Percentiles rank a stretch among this genome's conserved stretches.
Evolutionary conservation across 1,140 invertebrate species (phyloP).

Genomic region (Druon quercuslanigerum): DNA sequence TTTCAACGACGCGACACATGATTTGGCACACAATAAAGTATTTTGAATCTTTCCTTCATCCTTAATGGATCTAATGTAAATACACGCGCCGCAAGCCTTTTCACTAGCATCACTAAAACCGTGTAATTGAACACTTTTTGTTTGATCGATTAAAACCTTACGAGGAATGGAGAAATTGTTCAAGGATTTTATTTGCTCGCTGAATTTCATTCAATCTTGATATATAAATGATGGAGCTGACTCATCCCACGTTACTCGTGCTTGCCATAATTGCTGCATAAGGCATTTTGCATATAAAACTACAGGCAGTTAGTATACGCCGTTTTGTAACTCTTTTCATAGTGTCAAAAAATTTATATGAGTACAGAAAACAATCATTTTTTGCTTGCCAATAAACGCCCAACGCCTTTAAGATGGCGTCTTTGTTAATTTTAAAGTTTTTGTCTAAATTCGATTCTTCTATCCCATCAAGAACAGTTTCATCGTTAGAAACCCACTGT

Average conservation of each 20-base stretch:
- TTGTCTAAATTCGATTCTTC: neutral
- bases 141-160: no score
- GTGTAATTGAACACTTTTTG: no score
- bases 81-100: no score
- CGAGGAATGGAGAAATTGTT: neutral
- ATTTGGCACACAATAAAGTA: no score
- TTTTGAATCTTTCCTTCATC: no score
- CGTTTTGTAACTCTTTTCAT: constrained; percentile 11
- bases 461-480: neutral
- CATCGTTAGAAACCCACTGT: no score
- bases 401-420: no score
- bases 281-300: constrained; percentile 53
- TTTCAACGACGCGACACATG: no score
- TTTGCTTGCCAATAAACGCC: no score
- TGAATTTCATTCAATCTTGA: constrained; percentile 5
- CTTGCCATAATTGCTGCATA: constrained; percentile 32
- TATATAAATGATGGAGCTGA: constrained; percentile 17
- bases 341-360: neutral
- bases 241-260: constrained; percentile 34
- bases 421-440: no score
- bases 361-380: constrained; percentile 10
- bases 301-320: constrained; percentile 50
- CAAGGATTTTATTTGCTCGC: neutral
- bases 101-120: no score
- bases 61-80: no score